Base-by-base conservation (phyloP, 2,888 invertebrate species). In the Acronicta alni region DNA sequence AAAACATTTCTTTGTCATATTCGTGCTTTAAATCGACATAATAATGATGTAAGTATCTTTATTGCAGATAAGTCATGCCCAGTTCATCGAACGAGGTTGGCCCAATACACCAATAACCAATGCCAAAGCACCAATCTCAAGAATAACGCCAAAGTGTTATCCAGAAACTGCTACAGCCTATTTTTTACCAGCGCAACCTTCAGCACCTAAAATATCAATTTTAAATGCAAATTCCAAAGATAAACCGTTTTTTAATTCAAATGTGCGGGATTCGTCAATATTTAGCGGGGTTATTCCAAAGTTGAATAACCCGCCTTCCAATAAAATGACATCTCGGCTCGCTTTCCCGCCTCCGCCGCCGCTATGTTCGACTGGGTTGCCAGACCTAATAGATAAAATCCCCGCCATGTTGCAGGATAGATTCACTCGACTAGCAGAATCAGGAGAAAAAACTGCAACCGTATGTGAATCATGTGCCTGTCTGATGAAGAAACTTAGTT, bases 81-180 rank as follows among this genome's bases (percentile, higher is more conserved):
- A 66, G 5, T 9, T 1, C 17, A 45, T 2, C 15, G 38, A 55
- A 1, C 52, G 35, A 10, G 38, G 18, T 17, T 26, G 26, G 23
- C 45, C 38, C 10, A 44, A 35, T 0, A 4, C 32, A 38, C 20
- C 35, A 17, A 0, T 16, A 32, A 17, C 46, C 16, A 30, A n/a
- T 3, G 9, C 39, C 17, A 43, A 48, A n/a, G 49, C 15, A 3
- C 14, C 43, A 43, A 32, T 53, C 56, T 59, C 58, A 16, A 41
- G 18, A 46, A 39, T 23, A 12, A 53, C 43, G 5, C 68, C 81
- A 41, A 83, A 77, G 70, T 75, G 77, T 38, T 72, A 61, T 5
- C 78, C 82, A 17, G 60, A 79, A 44, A 71, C 79, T 0, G 81
- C 84, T 0, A 72, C 45, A 9, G 84, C 74, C 0, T 84, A 83